Evolutionary conservation across 2,888 invertebrate species (phyloP).

Genomic region (Thecocarcelia acutangulata): DNA sequence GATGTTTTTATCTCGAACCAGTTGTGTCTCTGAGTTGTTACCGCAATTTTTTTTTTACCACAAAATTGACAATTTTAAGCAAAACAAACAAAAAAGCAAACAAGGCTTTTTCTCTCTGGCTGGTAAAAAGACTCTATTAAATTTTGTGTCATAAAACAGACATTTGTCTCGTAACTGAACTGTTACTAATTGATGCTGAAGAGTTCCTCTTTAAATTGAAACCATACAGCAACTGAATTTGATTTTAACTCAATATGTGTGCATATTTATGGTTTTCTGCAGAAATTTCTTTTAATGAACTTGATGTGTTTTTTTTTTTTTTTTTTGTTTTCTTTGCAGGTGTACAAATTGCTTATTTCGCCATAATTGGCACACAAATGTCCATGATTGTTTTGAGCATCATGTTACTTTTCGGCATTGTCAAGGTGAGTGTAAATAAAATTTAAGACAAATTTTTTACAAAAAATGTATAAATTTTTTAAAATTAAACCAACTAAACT

Average conservation of each 20-base stretch:
- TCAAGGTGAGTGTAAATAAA: constrained; percentile 84
- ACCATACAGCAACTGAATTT: background rate
- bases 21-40: background rate
- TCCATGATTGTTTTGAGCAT: constrained; percentile 89
- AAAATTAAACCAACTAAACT: no score
- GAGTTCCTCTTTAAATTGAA: background rate
- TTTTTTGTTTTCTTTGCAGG: constrained; percentile 82
- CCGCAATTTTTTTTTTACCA: constrained; percentile 7
- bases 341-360: constrained; percentile 90
- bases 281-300: background rate
- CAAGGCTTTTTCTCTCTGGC: background rate
- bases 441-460: background rate
- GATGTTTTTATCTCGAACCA: background rate
- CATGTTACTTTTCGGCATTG: constrained; percentile 87
- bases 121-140: constrained; percentile 11
- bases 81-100: background rate
- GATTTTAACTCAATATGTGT: background rate
- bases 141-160: constrained; percentile 17
- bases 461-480: no score
- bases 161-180: constrained; percentile 14
- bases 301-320: constrained; percentile 71
- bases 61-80: background rate
- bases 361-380: constrained; percentile 90
- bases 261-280: background rate
- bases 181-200: constrained; percentile 26